phyloP scores from a whole-genome alignment of 2,888 invertebrate genomes.

The Sturmia bella region DNA sequence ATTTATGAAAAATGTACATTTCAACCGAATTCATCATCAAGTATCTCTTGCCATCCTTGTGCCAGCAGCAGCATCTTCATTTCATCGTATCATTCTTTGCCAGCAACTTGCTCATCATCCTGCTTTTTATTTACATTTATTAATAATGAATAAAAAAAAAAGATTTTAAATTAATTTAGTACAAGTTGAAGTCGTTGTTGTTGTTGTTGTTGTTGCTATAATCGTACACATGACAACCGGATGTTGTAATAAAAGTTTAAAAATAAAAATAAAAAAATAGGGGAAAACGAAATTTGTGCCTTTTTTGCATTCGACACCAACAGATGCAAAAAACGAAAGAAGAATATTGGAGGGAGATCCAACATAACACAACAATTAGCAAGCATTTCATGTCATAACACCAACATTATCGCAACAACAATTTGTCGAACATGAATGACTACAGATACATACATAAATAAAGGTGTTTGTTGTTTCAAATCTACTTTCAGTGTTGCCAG shows the following conservation, averaged over 20 bases:
- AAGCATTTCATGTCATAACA: constrained; percentile 46
- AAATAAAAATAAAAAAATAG: constrained; percentile 23
- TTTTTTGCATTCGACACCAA: constrained; percentile 2
- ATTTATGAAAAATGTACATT: constrained; percentile 41
- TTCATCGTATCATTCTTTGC: constrained; percentile 40
- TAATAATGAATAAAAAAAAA: constrained; percentile 5
- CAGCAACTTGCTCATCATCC: constrained; percentile 24
- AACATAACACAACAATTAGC: constrained; percentile 52
- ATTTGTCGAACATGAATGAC: constrained; percentile 48
- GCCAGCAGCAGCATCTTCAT: neutral
- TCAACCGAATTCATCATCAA: constrained; percentile 56
- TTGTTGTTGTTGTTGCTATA: constrained; percentile 12
- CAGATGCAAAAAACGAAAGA: neutral
- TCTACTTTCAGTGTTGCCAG: neutral
- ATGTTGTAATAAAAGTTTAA: constrained; percentile 53
- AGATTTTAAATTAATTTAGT: constrained; percentile 31
- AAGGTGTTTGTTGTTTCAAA: constrained; percentile 20
- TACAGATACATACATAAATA: constrained; percentile 36
- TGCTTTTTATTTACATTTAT: constrained; percentile 49
- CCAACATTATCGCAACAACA: constrained; percentile 32
- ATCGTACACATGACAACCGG: constrained; percentile 50
- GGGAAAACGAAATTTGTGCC: constrained; percentile 21
- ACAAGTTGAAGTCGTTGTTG: constrained; percentile 6
- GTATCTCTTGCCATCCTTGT: constrained; percentile 22
- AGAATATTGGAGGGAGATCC: constrained; percentile 11